Evolutionary conservation across 2,113 vertebrate genomes (phyloP).

Genomic region (Sardina pilchardus): DNA sequence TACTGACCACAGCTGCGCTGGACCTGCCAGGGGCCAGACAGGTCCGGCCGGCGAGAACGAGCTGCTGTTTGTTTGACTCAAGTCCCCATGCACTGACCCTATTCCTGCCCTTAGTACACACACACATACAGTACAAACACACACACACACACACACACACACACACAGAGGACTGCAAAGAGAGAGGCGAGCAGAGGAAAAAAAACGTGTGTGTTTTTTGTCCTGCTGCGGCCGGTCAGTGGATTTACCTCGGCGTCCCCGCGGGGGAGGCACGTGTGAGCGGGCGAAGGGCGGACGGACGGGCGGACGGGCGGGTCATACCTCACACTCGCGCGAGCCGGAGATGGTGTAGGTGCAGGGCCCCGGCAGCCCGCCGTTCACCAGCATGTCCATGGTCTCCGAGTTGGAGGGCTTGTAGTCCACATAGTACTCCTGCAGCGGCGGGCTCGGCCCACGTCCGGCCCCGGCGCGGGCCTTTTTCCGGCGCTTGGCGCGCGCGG

Average conservation of each 20-base stretch:
- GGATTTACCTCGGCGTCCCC: conserved; percentile 97
- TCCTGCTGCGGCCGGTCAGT: conserved; percentile 64
- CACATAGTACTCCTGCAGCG: conserved; percentile 99
- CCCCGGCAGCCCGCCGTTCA: conserved; percentile 96
- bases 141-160: conserved; percentile 32
- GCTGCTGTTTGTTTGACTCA: conserved; percentile 43
- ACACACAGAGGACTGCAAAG: conserved; percentile 24
- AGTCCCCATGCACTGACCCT: conserved; percentile 68
- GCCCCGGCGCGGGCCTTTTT: conserved; percentile 91
- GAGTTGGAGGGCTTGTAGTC: conserved; percentile 99
- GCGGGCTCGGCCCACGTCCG: conserved; percentile 89
- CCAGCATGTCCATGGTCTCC: conserved; percentile 97
- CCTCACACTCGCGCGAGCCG: conserved; percentile 99
- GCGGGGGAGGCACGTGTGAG: conserved; percentile 92
- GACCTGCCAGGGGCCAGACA: too few relatives aligned
- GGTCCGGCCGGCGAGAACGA: too few relatives aligned
- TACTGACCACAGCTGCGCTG: too few relatives aligned
- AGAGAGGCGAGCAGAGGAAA: conserved; percentile 40
- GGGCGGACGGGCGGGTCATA: conserved; percentile 93
- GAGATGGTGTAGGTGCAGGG: conserved; percentile 98
- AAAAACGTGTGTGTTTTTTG: conserved; percentile 39
- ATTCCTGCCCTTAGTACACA: conserved; percentile 53
- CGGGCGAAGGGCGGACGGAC: conserved; percentile 86
- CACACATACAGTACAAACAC: conserved; percentile 35
- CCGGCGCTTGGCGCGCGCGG: conserved; percentile 82